Percentiles rank a stretch among this genome's conserved stretches.
Conservation (phyloP, 2,797 vertebrate species). For the Pagetopsis macropterus region DNA sequence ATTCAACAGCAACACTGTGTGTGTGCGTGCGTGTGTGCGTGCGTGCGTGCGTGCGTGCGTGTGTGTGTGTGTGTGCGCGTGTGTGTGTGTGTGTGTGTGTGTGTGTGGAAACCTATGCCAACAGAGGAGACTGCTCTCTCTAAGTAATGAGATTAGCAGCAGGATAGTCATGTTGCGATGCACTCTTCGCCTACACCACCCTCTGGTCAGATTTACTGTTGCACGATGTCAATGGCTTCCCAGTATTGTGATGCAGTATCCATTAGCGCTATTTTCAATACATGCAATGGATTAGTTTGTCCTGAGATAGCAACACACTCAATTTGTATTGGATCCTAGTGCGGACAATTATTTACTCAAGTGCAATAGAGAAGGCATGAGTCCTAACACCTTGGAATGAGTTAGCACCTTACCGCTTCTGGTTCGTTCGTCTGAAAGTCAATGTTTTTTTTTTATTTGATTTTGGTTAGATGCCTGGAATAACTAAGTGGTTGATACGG, state of each 20-base stretch:
- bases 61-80: slow-evolving; percentile 35
- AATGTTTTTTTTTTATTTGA: no score
- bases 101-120: slow-evolving; percentile 66
- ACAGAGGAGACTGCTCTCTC: slow-evolving; percentile 70
- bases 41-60: slow-evolving; percentile 9
- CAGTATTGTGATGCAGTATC: slow-evolving; percentile 46
- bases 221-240: slow-evolving; percentile 43
- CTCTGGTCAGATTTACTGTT: slow-evolving; percentile 56
- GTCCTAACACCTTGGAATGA: no score
- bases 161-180: slow-evolving; percentile 60
- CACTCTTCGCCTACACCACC: slow-evolving; percentile 17
- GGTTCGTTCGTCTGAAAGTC: no score
- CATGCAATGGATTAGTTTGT: slow-evolving; percentile 35
- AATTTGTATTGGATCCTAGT: neutral
- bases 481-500: no score
- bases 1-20: slow-evolving; percentile 50
- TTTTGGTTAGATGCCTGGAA: no score
- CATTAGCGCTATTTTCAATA: slow-evolving; percentile 52
- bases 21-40: slow-evolving; percentile 30
- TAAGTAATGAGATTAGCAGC: slow-evolving; percentile 80
- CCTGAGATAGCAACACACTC: slow-evolving; percentile 9
- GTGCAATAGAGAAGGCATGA: no score
- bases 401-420: no score
- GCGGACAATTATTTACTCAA: neutral
- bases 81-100: slow-evolving; percentile 11